phyloP scores from a whole-genome alignment of 2,797 vertebrate genomes.

The Threskiornis aethiopicus region DNA sequence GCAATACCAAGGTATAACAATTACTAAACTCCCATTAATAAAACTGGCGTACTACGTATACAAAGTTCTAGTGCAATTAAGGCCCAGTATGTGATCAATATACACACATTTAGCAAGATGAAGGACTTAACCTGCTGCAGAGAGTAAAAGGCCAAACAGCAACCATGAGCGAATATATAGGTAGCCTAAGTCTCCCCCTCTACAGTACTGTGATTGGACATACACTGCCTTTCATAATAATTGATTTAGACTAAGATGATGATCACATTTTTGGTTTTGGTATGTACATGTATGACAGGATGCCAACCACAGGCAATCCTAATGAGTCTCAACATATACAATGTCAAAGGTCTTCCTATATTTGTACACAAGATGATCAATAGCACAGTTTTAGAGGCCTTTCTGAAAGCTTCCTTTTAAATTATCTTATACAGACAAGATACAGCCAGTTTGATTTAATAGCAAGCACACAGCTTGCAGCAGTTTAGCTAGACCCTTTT shows the following conservation, averaged over 20 bases:
- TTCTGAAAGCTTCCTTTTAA: neutral
- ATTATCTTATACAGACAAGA: neutral
- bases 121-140: neutral
- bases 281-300: neutral
- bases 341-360: accelerated
- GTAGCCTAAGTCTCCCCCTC: neutral
- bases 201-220: neutral
- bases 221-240: neutral
- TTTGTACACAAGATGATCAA: neutral
- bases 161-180: neutral
- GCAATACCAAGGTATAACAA: neutral
- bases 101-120: neutral
- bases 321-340: neutral
- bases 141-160: neutral
- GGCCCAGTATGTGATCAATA: neutral
- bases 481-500: neutral
- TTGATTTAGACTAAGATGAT: neutral
- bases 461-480: neutral
- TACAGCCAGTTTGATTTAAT: neutral
- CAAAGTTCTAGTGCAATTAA: neutral
- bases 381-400: neutral
- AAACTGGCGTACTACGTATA: neutral
- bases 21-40: neutral
- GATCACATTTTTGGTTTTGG: neutral
- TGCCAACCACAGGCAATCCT: neutral